Conservation (phyloP, 2,888 invertebrate genomes). For the Apamea crenata region DNA sequence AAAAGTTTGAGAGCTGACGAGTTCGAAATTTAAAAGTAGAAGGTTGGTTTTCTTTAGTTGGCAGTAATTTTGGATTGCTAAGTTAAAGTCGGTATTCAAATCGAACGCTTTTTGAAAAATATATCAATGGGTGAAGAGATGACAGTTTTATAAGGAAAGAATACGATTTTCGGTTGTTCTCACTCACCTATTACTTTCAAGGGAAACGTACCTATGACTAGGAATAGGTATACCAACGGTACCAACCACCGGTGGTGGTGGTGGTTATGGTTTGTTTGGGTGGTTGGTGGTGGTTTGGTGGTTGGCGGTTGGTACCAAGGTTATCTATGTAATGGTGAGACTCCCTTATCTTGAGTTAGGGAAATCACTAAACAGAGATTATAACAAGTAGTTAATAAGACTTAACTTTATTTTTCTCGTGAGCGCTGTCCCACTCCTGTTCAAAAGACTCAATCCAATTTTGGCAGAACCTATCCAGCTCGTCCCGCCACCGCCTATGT, state of each 20-base stretch:
- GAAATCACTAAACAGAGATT: background rate
- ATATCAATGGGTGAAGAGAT: background rate
- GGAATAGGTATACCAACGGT: no score
- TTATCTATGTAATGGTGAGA: no score
- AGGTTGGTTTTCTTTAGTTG: conserved; percentile 50
- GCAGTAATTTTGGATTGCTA: conserved; percentile 28
- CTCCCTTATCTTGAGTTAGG: background rate
- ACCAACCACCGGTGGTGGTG: no score
- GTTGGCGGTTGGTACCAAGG: no score
- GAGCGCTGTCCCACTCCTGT: no score
- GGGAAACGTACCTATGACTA: background rate
- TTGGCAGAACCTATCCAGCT: no score
- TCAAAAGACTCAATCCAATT: no score
- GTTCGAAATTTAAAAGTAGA: conserved; percentile 61
- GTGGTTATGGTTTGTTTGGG: no score
- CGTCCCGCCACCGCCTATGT: no score
- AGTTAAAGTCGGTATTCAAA: conserved; percentile 20
- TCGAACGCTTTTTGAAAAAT: conserved; percentile 19
- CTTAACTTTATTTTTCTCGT: no score
- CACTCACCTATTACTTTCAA: background rate
- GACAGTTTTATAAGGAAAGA: background rate
- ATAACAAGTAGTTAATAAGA: no score
- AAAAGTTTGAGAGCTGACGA: conserved; percentile 60
- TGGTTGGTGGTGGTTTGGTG: no score
- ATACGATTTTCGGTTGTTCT: background rate